A percentile compares a stretch with the other conserved stretches of the same genome.
phyloP scores from a whole-genome alignment of 2,113 vertebrate genomes.

The Neodontobutis hainanensis region DNA sequence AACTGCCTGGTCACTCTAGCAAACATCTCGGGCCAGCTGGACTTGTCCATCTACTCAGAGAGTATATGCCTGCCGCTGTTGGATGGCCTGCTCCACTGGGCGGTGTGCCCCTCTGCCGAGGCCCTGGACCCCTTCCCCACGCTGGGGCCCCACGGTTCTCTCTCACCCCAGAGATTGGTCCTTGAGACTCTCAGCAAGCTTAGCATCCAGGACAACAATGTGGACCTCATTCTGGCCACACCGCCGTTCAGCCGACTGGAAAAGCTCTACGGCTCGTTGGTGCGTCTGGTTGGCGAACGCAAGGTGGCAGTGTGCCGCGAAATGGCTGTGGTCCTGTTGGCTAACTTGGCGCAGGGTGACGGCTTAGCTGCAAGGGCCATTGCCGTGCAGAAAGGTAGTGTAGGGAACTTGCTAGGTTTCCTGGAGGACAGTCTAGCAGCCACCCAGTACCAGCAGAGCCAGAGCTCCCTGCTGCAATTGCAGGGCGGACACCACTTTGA shows the following conservation, averaged over 20 bases:
- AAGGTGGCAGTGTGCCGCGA: constrained; percentile 98
- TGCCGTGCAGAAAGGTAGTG: constrained; percentile 95
- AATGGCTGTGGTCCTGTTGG: constrained; percentile 97
- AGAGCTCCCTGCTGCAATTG: constrained; percentile 90
- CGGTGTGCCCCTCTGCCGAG: constrained; percentile 96
- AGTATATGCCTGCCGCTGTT: constrained; percentile 98
- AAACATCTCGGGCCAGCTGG: constrained; percentile 97
- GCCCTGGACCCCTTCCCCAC: constrained; percentile 97
- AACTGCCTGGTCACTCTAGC: constrained; percentile 97
- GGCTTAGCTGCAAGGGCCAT: constrained; percentile 92
- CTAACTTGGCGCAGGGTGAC: constrained; percentile 97
- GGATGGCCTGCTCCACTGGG: constrained; percentile 98
- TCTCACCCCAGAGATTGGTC: constrained; percentile 98
- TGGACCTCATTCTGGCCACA: constrained; percentile 98
- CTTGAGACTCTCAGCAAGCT: constrained; percentile 99
- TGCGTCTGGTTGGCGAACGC: constrained; percentile 96
- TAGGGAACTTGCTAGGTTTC: constrained; percentile 96
- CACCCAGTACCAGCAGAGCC: constrained; percentile 97
- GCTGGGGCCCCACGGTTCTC: constrained; percentile 90
- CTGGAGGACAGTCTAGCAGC: constrained; percentile 98
- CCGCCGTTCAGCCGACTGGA: constrained; percentile 96
- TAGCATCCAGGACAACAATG: constrained; percentile 99
- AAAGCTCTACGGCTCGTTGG: constrained; percentile 94
- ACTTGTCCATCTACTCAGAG: constrained; percentile 95
- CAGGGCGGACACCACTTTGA: constrained; percentile 91